Evolutionary conservation across 2,113 vertebrate species (phyloP).

Genomic region (Pelmatolapia mariae): DNA sequence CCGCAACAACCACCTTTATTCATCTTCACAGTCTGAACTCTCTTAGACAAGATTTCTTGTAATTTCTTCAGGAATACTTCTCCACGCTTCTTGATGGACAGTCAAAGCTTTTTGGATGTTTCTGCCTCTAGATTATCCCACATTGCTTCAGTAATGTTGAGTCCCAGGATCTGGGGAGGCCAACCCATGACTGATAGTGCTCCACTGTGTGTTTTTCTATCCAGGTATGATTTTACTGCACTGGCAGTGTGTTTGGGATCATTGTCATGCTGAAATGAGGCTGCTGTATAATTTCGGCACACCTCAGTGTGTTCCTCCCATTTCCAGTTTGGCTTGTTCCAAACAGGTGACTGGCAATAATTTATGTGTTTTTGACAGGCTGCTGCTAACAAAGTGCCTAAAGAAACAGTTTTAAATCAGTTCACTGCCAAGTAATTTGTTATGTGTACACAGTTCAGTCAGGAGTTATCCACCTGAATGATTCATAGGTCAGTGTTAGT

Average conservation of each 20-base stretch:
- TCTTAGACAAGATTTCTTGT: background rate
- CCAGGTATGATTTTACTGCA: background rate
- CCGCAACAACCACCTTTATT: background rate
- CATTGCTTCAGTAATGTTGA: background rate
- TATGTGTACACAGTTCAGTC: too few species aligned
- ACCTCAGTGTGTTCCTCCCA: fast-evolving
- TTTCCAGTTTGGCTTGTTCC: background rate
- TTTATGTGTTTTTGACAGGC: too few species aligned
- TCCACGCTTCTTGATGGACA: background rate
- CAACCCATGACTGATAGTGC: background rate
- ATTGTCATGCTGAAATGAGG: background rate
- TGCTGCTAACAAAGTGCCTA: too few species aligned
- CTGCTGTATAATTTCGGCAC: background rate
- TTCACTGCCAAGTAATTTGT: too few species aligned
- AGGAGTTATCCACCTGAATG: too few species aligned
- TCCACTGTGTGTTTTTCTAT: background rate
- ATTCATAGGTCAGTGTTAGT: too few species aligned
- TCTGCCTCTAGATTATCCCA: background rate
- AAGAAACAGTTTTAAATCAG: too few species aligned
- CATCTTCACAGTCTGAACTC: background rate
- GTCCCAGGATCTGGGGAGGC: background rate
- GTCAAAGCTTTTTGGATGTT: background rate
- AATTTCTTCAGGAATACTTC: too few species aligned
- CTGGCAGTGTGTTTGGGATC: background rate
- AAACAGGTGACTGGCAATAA: too few species aligned